Conservation (phyloP, 2,797 vertebrate genomes). For the Serranus cabrilla region DNA sequence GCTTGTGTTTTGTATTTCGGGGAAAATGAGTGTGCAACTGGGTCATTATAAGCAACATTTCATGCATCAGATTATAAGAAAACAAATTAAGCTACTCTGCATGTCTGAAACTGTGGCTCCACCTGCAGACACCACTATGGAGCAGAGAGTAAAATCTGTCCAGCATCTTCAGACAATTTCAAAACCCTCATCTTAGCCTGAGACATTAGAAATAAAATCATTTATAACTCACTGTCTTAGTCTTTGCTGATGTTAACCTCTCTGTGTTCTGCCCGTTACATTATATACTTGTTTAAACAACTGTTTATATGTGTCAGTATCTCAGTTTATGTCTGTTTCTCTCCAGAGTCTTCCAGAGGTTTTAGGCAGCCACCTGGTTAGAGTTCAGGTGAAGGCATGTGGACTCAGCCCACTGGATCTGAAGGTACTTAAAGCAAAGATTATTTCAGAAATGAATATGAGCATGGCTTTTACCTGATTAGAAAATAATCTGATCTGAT, state of each 20-base stretch:
- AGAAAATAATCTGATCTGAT: neutral
- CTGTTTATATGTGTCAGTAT: neutral
- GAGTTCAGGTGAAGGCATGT: constrained; percentile 95
- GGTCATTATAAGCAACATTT: too few species aligned
- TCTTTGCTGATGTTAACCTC: neutral
- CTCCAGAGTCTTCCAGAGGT: constrained; percentile 85
- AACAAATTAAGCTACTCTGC: neutral
- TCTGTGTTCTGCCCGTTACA: too few species aligned
- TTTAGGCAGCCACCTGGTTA: constrained; percentile 87
- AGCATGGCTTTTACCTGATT: neutral
- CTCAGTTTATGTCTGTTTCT: constrained; percentile 1
- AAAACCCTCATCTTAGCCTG: too few species aligned
- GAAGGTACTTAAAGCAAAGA: constrained; percentile 80
- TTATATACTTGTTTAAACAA: neutral
- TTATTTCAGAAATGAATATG: neutral
- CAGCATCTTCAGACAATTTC: too few species aligned
- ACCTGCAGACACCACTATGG: neutral
- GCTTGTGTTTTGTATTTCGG: constrained; percentile 6
- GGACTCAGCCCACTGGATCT: constrained; percentile 92
- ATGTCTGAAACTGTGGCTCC: constrained; percentile 1
- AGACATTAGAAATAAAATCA: too few species aligned
- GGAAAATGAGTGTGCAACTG: neutral
- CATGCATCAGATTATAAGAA: neutral
- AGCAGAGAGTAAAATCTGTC: neutral
- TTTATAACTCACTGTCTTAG: too few species aligned